Percentiles rank a stretch among this genome's conserved stretches.
phyloP scores from a whole-genome alignment of 92 coral and sea anemone species.

The Phenganax subtilis region DNA sequence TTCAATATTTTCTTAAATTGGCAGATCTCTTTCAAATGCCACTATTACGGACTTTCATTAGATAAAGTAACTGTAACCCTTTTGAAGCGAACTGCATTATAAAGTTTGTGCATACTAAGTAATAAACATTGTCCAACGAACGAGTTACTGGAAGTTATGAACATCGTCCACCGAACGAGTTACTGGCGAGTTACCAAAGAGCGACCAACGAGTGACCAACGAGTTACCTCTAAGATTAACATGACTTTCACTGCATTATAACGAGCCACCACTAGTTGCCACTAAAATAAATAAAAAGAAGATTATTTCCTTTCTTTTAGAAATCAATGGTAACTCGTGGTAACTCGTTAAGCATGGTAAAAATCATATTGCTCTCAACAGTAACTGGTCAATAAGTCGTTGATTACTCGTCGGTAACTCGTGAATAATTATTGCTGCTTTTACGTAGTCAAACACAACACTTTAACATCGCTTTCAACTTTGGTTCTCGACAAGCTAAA shows the following conservation, averaged over 20 bases:
- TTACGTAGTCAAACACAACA: not conserved
- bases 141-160: not conserved
- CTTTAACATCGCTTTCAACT: not conserved
- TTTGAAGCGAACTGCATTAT: not conserved
- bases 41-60: not conserved
- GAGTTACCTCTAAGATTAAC: not conserved
- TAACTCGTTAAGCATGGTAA: constrained; percentile 7
- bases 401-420: not conserved
- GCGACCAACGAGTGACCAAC: constrained; percentile 22
- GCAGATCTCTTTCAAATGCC: not conserved
- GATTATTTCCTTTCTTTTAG: not conserved
- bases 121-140: not conserved
- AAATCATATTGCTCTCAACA: not conserved
- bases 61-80: not conserved
- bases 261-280: constrained; percentile 9
- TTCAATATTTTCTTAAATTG: too few species aligned
- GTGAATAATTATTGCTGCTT: not conserved
- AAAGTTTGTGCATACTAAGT: not conserved
- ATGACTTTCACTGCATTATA: not conserved
- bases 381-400: constrained; percentile 11
- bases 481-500: not conserved
- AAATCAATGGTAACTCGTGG: constrained; percentile 19
- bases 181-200: not conserved
- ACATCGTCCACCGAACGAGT: not conserved
- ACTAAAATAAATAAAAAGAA: not conserved